Base-by-base conservation (phyloP, 2,888 invertebrate genomes). In the Pachliopta kotzebuea region DNA sequence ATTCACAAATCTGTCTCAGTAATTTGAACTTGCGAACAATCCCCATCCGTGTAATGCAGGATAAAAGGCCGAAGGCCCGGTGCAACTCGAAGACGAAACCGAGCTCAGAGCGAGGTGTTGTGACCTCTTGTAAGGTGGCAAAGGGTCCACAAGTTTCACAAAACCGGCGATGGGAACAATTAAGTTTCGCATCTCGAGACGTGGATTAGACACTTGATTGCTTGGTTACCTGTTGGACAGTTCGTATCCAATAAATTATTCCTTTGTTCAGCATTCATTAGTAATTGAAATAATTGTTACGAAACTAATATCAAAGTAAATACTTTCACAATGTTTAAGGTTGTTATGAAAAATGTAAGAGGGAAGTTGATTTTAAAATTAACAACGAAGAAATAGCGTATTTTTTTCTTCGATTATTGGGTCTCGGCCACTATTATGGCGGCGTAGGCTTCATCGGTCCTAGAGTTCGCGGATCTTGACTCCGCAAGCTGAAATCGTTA, bases 11-110 rank as follows among this genome's bases (percentile, higher is more conserved):
- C 50, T 14, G 26, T 37, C 37, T 8, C 49, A 52, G 20, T 37
- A 56, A 50, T 57, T 62, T 52, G 42, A 62, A 57, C 57, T 53
- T n/a, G 56, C 56, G 56, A 56, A 60, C 60, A 60, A 62, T 20
- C 20, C 24, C n/a, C 53, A 53, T 26, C 26, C 21, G 53, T 21
- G 42, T 62, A 57, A 42, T 53, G 21, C 37, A 53, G 53, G 57
- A 57, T 57, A 26, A 62, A 62, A 45, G 57, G 42, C 37, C 42
- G 53, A 24, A 50, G 24, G 18, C 20, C 53, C 42, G 26, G 57
- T 62, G 52, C 53, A 57, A 53, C 53, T 21, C 53, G 57, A 57
- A 57, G 52, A 42, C 42, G 49, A 37, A 29, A 37, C 37, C 14
- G 57, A 42, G 17, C 42, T 56, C 62, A 57, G 42, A 57, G 21